Evolutionary conservation across 2,113 vertebrate species (phyloP).

Genomic region (Anseranas semipalmata): DNA sequence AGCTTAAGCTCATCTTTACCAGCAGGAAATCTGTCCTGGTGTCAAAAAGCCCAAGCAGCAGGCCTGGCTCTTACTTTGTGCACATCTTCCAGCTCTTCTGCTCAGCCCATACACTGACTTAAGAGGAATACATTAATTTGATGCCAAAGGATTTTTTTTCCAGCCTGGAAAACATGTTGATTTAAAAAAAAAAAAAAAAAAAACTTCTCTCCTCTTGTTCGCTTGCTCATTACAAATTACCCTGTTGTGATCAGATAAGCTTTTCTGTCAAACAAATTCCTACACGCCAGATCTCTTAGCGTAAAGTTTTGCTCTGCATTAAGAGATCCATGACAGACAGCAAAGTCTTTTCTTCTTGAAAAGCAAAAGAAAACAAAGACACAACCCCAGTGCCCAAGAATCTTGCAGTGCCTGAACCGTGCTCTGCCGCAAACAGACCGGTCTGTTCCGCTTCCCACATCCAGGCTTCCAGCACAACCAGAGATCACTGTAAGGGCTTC

Average conservation of each 20-base stretch:
- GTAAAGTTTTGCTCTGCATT: not conserved
- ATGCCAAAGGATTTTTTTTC: not conserved
- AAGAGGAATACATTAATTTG: not conserved
- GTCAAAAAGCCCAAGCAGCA: not conserved
- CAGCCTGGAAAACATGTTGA: rapidly evolving
- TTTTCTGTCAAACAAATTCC: not conserved
- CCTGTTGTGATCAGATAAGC: not conserved
- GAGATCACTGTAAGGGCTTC: not conserved
- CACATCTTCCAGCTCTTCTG: not conserved
- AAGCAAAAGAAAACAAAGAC: not conserved
- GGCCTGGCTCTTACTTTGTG: not conserved
- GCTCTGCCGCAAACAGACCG: not conserved
- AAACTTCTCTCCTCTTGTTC: not conserved
- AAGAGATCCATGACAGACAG: not conserved
- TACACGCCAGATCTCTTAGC: not conserved
- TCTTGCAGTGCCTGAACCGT: rapidly evolving
- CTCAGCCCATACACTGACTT: not conserved
- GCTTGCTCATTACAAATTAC: not conserved
- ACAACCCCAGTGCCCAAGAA: not conserved
- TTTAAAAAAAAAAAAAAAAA: not conserved
- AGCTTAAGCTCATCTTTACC: not conserved
- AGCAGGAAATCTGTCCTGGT: not conserved
- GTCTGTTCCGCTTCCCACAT: not conserved
- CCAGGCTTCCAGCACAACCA: not conserved
- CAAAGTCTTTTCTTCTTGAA: not conserved